Evolutionary conservation across 2,888 invertebrate species (phyloP).

Genomic region (Mesochorus sp.): DNA sequence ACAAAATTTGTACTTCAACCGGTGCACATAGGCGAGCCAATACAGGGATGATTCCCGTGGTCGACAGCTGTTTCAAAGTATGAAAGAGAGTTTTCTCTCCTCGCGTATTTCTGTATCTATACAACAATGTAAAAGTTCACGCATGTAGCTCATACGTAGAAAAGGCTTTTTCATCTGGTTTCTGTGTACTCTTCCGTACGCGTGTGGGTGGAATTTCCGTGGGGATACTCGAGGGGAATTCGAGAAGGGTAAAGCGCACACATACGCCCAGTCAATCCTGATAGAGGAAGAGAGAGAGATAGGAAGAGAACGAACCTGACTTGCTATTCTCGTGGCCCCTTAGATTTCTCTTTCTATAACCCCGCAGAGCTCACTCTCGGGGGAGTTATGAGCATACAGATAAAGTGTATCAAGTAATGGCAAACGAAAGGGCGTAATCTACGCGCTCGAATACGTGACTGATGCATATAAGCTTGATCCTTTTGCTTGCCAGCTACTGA

Average conservation of each 20-base stretch:
- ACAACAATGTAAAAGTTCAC: neutral
- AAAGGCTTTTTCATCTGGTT: slow-evolving; percentile 45
- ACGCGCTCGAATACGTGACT: neutral
- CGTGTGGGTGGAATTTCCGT: slow-evolving; percentile 70
- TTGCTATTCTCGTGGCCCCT: slow-evolving; percentile 31
- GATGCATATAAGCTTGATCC: neutral
- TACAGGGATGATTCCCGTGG: slow-evolving; percentile 29
- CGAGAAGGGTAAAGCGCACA: slow-evolving; percentile 24
- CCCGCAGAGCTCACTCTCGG: slow-evolving; percentile 22
- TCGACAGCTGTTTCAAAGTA: slow-evolving; percentile 70
- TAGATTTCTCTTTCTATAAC: slow-evolving; percentile 36
- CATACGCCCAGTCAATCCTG: slow-evolving; percentile 43
- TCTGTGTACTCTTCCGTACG: slow-evolving; percentile 12
- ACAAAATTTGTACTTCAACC: no score
- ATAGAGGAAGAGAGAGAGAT: slow-evolving; percentile 24
- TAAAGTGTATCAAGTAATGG: neutral
- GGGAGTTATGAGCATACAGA: slow-evolving; percentile 29
- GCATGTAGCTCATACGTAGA: slow-evolving; percentile 9
- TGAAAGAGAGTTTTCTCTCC: slow-evolving; percentile 49
- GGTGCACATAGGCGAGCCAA: neutral
- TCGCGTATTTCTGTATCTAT: slow-evolving; percentile 14
- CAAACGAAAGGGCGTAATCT: neutral
- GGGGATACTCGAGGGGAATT: slow-evolving; percentile 60
- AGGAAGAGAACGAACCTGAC: slow-evolving; percentile 40
- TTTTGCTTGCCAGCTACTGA: neutral